Evolutionary conservation across 2,113 vertebrate genomes (phyloP), one percentile per base, ranked within the genome.

Genomic region (Nothobranchius kuhntae): DNA sequence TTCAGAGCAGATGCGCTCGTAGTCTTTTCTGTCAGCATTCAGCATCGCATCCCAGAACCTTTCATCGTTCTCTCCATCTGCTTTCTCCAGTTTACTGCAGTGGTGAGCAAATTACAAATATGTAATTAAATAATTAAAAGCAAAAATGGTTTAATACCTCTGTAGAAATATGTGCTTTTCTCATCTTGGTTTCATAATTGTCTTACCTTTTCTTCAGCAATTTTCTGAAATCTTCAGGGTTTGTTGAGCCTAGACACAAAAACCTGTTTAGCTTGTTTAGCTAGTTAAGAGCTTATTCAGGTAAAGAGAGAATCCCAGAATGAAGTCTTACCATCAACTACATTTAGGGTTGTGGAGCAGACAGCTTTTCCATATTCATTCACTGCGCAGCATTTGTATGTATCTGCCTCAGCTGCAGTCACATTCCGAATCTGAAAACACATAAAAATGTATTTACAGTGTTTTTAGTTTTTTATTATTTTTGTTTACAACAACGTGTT

Each of bases 321-420:
- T 11, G 44, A 11, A 4, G 6, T n/a, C 92, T 89, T 82, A 95
- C 96, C 92, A 80, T 94, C 94, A 30, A 88, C 81, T 57, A 97
- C 89, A 1, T 84, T 93, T 78, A 98, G 91, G 46, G 87, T 90
- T 1, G 75, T 86, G 0, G 89, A 82, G 82, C 94, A 96, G 0
- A 81, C 12, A 48, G 95, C 95, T 87, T 95, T 95, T 14, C 96
- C 95, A 0, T 90, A 96, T 6, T 84, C 61, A 26, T 97, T 98
- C 13, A 79, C 67, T 2, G 94, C 95, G 1, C 13, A 77, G 77
- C 95, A 96, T 79, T 90, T 94, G 72, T 95, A 96, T 13, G 93
- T 68, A 30, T 95, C 96, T 0, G 82, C 73, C 75, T 97, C 95
- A 0, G 53, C 74, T 0, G 60, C 13, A 0, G 83, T 91, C 61